Evolutionary conservation across 2,113 vertebrate genomes (phyloP).

Genomic region (Cynoglossus semilaevis): DNA sequence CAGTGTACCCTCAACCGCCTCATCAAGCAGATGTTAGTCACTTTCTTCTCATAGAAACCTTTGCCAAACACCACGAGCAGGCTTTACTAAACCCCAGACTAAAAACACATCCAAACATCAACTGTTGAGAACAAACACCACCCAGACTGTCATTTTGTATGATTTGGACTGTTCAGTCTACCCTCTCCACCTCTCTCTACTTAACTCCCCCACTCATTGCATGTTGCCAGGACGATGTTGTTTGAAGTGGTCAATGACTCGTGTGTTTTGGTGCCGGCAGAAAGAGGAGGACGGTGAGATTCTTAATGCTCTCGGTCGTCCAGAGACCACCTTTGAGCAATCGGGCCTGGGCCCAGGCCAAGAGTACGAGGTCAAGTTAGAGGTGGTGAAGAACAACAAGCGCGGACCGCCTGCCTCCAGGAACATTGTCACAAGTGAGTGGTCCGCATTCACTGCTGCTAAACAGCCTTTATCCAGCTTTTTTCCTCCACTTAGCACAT

Average conservation of each 20-base stretch:
- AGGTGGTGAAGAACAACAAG: slow-evolving; percentile 92
- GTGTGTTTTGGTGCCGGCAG: slow-evolving; percentile 74
- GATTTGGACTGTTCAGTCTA: slow-evolving; percentile 7
- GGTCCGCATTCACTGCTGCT: slow-evolving; percentile 3
- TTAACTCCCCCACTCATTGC: neutral
- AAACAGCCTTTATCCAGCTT: slow-evolving; percentile 4
- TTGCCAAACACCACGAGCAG: slow-evolving; percentile 38
- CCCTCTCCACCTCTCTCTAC: neutral
- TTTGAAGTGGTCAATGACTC: slow-evolving; percentile 42
- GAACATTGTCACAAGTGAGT: slow-evolving; percentile 90
- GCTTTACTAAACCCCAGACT: slow-evolving; percentile 42
- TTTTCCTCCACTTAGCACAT: slow-evolving; percentile 2
- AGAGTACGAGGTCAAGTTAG: slow-evolving; percentile 93
- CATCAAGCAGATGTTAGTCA: slow-evolving; percentile 2
- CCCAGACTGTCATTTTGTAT: slow-evolving; percentile 37
- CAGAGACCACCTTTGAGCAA: slow-evolving; percentile 89
- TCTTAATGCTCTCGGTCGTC: slow-evolving; percentile 83
- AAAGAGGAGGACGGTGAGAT: slow-evolving; percentile 94
- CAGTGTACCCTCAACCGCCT: slow-evolving; percentile 3
- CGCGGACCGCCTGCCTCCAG: slow-evolving; percentile 85
- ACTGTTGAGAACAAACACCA: slow-evolving; percentile 33
- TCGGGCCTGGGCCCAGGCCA: slow-evolving; percentile 93
- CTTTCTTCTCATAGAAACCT: slow-evolving; percentile 45
- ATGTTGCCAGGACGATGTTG: slow-evolving; percentile 25
- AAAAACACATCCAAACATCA: slow-evolving; percentile 30